A percentile compares a stretch with the other conserved stretches of the same genome.
Conservation (phyloP, 1,140 invertebrate species). For the Capitella teleta region DNA sequence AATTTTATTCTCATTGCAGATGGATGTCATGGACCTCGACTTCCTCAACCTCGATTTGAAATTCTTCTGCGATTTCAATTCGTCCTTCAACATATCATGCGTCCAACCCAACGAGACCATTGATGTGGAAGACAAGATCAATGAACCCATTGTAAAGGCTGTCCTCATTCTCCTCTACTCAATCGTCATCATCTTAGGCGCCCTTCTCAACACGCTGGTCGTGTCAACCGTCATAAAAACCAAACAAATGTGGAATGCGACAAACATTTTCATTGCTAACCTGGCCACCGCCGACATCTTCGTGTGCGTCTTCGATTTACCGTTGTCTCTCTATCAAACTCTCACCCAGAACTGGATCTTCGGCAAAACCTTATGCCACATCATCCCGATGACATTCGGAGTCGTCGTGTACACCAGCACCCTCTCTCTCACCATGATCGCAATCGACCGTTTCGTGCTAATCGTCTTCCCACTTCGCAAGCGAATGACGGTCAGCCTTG, state of each 20-base stretch:
- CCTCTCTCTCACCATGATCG: constrained; percentile 12
- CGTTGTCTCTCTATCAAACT: constrained; percentile 11
- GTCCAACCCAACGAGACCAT: too few species aligned
- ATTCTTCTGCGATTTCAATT: too few species aligned
- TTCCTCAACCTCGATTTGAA: too few species aligned
- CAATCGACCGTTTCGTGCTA: constrained; percentile 13
- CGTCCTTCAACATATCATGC: too few species aligned
- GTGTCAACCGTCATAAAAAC: constrained; percentile 8
- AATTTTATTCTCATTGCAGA: too few species aligned
- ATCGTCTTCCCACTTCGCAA: constrained; percentile 7
- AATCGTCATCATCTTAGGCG: constrained; percentile 8
- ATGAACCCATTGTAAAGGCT: too few species aligned
- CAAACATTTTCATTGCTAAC: constrained; percentile 15
- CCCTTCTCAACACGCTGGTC: constrained; percentile 12
- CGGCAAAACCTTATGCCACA: constrained; percentile 9
- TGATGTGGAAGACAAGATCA: too few species aligned
- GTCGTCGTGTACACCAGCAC: constrained; percentile 10
- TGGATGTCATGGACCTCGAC: too few species aligned
- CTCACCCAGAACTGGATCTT: constrained; percentile 11
- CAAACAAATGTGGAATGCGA: constrained; percentile 11
- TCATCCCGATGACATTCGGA: constrained; percentile 6
- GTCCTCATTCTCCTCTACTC: constrained; percentile 6
- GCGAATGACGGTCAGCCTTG: constrained; percentile 10
- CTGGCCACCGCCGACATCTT: constrained; percentile 13
- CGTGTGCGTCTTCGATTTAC: constrained; percentile 12